phyloP scores from a whole-genome alignment of 2,888 invertebrate genomes.

The Rhaphigaster nebulosa region DNA sequence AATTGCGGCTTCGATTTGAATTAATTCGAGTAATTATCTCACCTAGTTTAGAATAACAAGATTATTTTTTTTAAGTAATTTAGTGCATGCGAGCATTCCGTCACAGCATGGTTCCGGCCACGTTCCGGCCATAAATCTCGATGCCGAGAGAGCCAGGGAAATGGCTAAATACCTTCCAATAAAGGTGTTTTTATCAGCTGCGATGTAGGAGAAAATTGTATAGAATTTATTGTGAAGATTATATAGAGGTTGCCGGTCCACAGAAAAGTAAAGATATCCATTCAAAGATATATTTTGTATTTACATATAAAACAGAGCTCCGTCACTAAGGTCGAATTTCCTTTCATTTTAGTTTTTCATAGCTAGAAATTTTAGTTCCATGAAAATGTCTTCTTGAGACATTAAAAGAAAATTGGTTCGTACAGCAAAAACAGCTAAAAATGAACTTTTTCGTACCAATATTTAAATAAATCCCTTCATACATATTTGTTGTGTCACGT shows the following conservation, averaged over 20 bases:
- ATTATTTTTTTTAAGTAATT: slow-evolving; percentile 31
- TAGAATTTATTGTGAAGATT: neutral
- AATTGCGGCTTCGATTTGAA: slow-evolving; percentile 9
- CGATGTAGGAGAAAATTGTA: neutral
- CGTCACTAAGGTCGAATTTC: too few species aligned
- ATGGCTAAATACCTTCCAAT: neutral
- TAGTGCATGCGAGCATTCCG: slow-evolving; percentile 36
- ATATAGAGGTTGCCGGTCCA: neutral
- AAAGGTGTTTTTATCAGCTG: neutral
- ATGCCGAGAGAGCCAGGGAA: neutral
- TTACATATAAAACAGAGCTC: too few species aligned
- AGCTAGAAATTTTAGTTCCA: too few species aligned
- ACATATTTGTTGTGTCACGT: too few species aligned
- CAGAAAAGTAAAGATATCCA: too few species aligned
- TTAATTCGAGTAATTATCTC: slow-evolving; percentile 23
- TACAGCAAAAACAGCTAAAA: too few species aligned
- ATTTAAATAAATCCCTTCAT: too few species aligned
- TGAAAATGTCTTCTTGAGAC: too few species aligned
- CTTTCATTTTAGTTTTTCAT: too few species aligned
- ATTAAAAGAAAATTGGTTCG: too few species aligned
- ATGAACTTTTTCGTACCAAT: too few species aligned
- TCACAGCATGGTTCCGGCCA: neutral
- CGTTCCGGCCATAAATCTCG: neutral
- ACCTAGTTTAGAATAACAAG: slow-evolving; percentile 38
- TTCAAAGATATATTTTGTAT: too few species aligned